phyloP scores from a whole-genome alignment of 2,888 invertebrate genomes.

The Oeneis ivallda region DNA sequence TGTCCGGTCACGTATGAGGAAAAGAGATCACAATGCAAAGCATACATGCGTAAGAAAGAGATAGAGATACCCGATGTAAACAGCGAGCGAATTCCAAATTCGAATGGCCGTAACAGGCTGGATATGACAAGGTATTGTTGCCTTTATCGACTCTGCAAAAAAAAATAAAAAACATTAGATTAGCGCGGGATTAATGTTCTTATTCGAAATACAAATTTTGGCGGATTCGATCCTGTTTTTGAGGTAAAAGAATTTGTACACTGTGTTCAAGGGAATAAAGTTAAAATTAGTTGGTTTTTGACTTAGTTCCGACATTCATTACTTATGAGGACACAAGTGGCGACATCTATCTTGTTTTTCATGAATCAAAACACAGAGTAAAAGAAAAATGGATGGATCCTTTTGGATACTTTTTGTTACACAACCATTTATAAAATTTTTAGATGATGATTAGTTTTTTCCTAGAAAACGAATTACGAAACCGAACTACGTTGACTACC shows the following conservation, averaged over 20 bases:
- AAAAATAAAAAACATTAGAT: conserved; percentile 24
- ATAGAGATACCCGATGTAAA: conserved; percentile 40
- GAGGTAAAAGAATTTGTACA: conserved; percentile 34
- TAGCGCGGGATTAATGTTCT: conserved; percentile 20
- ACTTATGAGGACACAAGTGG: conserved; percentile 56
- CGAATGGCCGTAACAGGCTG: conserved; percentile 28
- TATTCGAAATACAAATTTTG: conserved; percentile 31
- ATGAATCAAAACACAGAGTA: conserved; percentile 48
- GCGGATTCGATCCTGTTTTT: conserved; percentile 16
- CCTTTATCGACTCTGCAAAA: conserved; percentile 25
- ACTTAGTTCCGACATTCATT: conserved; percentile 49
- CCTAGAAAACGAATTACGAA: too few relatives aligned
- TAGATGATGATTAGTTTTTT: neutral
- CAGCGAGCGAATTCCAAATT: conserved; percentile 29
- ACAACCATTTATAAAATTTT: neutral
- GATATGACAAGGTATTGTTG: conserved; percentile 26
- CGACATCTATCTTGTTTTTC: conserved; percentile 68
- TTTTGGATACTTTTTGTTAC: neutral
- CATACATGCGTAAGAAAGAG: conserved; percentile 45
- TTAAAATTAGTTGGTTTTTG: conserved; percentile 36
- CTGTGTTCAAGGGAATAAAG: conserved; percentile 22
- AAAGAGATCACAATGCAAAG: conserved; percentile 45
- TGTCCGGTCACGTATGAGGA: conserved; percentile 69
- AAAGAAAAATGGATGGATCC: neutral
- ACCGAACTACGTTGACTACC: too few relatives aligned